A percentile compares a stretch with the other conserved stretches of the same genome.
Conservation (phyloP, 2,888 invertebrate genomes). For the Xanthia togata region DNA sequence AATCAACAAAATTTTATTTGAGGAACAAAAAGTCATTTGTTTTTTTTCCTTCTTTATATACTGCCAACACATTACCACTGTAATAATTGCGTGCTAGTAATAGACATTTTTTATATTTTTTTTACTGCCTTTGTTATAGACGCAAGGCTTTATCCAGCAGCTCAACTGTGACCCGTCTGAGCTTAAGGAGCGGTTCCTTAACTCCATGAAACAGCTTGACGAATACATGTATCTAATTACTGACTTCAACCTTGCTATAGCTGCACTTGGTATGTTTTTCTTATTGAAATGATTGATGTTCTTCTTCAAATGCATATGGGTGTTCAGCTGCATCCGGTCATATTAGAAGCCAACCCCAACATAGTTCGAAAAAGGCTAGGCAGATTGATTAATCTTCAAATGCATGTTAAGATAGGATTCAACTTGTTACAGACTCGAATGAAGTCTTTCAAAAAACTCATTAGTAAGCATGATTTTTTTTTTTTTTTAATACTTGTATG, state of each 20-base stretch:
- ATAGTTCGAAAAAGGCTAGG: too few species aligned
- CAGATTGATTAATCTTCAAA: background rate
- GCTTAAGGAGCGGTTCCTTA: constrained; percentile 82
- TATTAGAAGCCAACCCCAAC: too few species aligned
- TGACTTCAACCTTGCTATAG: constrained; percentile 82
- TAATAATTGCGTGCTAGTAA: background rate
- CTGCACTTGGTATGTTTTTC: constrained; percentile 77
- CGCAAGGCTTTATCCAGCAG: constrained; percentile 76
- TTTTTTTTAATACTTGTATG: background rate
- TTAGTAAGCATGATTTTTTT: too few species aligned
- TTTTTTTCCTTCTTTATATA: too few species aligned
- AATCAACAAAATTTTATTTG: background rate
- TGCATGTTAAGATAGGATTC: background rate
- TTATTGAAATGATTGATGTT: background rate
- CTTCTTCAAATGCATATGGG: background rate
- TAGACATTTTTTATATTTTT: background rate
- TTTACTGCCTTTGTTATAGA: constrained; percentile 70
- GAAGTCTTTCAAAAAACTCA: background rate
- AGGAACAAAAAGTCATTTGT: background rate
- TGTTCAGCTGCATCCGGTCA: too few species aligned
- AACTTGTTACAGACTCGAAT: background rate
- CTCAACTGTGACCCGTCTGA: constrained; percentile 84
- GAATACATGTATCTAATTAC: constrained; percentile 85
- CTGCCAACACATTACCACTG: too few species aligned
- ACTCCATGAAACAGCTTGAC: constrained; percentile 83